Base-by-base conservation (phyloP, 64 coral and sea anemone species). In the Montipora sp. region DNA sequence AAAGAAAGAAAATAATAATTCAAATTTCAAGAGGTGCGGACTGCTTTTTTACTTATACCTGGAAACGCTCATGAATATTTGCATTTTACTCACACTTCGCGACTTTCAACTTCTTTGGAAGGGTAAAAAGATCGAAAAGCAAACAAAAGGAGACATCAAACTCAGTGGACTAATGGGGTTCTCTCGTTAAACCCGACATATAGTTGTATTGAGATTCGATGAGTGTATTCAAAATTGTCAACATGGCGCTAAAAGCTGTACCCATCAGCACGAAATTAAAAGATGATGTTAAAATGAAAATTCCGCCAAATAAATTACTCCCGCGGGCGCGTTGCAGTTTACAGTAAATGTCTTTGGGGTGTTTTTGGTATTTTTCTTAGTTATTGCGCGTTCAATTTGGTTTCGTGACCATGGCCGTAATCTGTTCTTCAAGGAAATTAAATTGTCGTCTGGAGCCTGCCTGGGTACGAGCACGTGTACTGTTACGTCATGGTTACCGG, bases 401-500 rank as follows among this genome's bases (percentile, higher is more conserved):
- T 85, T 85, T 85, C 82, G 82, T 85, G 82, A 85, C 82, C 71
- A 22, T 20, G 45, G 44, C 82, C 44, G 45, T 71, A 49, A 85
- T 85, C 59, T 71, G 18, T 85, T 7, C 63, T 6, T 18, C 61
- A 11, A 85, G 24, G 27, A 85, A 47, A 5, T 85, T 84, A 50
- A 48, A 85, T 85, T 71, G 63, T 72, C 82, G 44, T 50, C 82
- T 71, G 82, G 19, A 19, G 82, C 43, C 19, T 85, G 45, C 43
- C 82, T 85, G 82, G 82, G 65, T 49, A 85, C 82, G 44, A 85
- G 82, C 82, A 85, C 82, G 82, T 85, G 82, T 50, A 71, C 47
- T 85, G 47, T 98, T 88, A 99, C 98, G 94, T 96, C 97, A 98
- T 79, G 51, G 91, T 90, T 76, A 47, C 87, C 88, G 88, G 68